phyloP scores from a whole-genome alignment of 2,797 vertebrate species.

The Myripristis jacobus region DNA sequence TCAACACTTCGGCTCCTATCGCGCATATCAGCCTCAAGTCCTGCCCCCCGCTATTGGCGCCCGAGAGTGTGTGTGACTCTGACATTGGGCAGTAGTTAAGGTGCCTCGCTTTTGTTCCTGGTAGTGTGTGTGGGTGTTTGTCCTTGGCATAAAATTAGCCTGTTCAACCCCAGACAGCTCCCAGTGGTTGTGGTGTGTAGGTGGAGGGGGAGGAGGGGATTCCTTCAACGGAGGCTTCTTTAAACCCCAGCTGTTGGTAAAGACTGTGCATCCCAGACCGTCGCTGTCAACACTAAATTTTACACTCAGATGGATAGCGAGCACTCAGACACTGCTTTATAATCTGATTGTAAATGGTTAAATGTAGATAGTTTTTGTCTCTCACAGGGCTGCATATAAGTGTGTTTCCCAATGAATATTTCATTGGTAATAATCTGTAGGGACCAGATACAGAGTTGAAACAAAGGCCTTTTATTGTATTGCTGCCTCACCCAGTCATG shows the following conservation, averaged over 20 bases:
- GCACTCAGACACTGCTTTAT: conserved; percentile 5
- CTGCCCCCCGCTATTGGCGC: conserved; percentile 63
- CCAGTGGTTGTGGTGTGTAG: conserved; percentile 28
- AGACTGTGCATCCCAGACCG: conserved; percentile 42
- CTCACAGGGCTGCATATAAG: conserved; percentile 20
- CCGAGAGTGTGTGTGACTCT: conserved; percentile 59
- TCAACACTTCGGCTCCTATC: conserved; percentile 70
- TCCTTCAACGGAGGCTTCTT: conserved; percentile 54
- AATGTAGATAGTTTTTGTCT: conserved; percentile 42
- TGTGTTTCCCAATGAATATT: conserved; percentile 43
- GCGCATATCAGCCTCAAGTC: conserved; percentile 67
- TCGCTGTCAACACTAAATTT: conserved; percentile 20
- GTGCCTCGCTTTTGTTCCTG: conserved; percentile 48
- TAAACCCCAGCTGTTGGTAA: conserved; percentile 73
- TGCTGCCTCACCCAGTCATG: conserved; percentile 31
- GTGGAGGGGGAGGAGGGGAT: conserved; percentile 41
- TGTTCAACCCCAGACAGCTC: conserved; percentile 75
- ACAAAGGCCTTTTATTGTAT: conserved; percentile 28
- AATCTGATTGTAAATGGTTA: conserved; percentile 25
- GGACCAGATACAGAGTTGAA: conserved; percentile 29
- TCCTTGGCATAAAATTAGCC: conserved; percentile 86
- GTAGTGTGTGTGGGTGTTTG: conserved; percentile 67
- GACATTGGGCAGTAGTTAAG: conserved; percentile 73
- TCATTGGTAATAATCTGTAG: conserved; percentile 25
- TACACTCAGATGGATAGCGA: conserved; percentile 18